These are phyloP conservation scores for Brachionus calyciflorus DNA, from an alignment of 1,140 invertebrate genomes.

Conservation along the genomic window DNA sequence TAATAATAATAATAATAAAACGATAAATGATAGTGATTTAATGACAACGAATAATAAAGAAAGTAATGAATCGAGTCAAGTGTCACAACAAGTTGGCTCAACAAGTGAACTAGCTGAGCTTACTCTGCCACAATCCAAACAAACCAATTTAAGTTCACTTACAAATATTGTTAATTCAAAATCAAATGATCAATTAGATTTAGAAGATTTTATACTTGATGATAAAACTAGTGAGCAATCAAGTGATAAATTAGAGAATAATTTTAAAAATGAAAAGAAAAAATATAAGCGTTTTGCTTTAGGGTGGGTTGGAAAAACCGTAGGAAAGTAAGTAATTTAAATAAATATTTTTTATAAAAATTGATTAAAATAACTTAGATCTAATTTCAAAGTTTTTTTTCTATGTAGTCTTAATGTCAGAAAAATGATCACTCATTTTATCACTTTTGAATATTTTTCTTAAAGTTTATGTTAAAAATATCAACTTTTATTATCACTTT, in stretches of 20 bases:
- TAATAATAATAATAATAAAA: too few species aligned
- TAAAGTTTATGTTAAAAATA: too few species aligned
- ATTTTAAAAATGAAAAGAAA: neutral
- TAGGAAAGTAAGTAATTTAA: neutral
- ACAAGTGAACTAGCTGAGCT: neutral
- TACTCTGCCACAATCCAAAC: too few species aligned
- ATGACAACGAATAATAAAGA: too few species aligned
- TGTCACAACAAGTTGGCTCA: too few species aligned
- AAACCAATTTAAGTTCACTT: neutral
- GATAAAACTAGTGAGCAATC: neutral
- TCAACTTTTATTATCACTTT: too few species aligned
- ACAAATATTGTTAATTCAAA: slow-evolving; percentile 3
- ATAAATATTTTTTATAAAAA: neutral
- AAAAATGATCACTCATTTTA: neutral
- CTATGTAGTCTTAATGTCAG: neutral
- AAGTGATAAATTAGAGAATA: neutral
- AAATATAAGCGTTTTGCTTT: neutral
- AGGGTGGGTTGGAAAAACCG: neutral
- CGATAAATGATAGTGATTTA: too few species aligned
- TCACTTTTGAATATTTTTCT: too few species aligned
- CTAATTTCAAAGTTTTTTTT: too few species aligned
- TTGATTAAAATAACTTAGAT: too few species aligned
- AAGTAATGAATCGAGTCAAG: too few species aligned
- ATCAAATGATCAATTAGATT: neutral
- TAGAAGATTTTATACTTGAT: neutral